phyloP scores from a whole-genome alignment of 1,140 invertebrate genomes.

The Gyrodactylus salaris region DNA sequence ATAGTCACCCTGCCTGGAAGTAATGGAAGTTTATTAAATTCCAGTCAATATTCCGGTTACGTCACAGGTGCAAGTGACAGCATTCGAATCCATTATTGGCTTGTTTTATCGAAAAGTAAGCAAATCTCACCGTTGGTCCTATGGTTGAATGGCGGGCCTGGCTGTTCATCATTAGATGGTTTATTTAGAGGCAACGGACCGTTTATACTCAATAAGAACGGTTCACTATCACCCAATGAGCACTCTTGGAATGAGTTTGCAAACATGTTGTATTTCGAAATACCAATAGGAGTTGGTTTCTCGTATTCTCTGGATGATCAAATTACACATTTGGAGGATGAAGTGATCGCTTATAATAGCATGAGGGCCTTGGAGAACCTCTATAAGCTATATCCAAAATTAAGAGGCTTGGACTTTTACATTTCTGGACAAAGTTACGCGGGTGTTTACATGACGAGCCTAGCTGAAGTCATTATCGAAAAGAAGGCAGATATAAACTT shows the following conservation, averaged over 20 bases:
- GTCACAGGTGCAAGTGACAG: conserved; percentile 12
- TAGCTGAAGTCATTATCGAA: conserved; percentile 15
- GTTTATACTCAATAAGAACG: conserved; percentile 15
- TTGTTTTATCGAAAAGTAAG: not conserved
- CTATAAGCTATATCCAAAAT: conserved; percentile 24
- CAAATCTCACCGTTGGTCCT: conserved; percentile 22
- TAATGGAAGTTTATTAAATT: conserved; percentile 13
- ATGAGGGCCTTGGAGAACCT: conserved; percentile 22
- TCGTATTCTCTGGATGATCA: conserved; percentile 24
- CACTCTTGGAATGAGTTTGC: conserved; percentile 30
- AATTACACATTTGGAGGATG: conserved; percentile 23
- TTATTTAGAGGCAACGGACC: conserved; percentile 25
- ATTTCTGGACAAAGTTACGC: conserved; percentile 54
- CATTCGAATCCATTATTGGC: conserved; percentile 17
- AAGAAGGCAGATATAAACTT: conserved; percentile 5
- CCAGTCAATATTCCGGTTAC: conserved; percentile 18
- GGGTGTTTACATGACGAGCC: conserved; percentile 26
- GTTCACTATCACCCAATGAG: conserved; percentile 17
- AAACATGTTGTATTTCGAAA: conserved; percentile 33
- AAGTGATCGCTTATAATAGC: conserved; percentile 16
- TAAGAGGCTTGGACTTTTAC: conserved; percentile 24
- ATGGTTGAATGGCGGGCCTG: conserved; percentile 28
- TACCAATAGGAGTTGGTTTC: conserved; percentile 26
- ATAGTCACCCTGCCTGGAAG: too few species aligned
- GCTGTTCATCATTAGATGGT: conserved; percentile 24